Evolutionary conservation across 1,140 invertebrate species (phyloP).

Genomic region (Bombus affinis): DNA sequence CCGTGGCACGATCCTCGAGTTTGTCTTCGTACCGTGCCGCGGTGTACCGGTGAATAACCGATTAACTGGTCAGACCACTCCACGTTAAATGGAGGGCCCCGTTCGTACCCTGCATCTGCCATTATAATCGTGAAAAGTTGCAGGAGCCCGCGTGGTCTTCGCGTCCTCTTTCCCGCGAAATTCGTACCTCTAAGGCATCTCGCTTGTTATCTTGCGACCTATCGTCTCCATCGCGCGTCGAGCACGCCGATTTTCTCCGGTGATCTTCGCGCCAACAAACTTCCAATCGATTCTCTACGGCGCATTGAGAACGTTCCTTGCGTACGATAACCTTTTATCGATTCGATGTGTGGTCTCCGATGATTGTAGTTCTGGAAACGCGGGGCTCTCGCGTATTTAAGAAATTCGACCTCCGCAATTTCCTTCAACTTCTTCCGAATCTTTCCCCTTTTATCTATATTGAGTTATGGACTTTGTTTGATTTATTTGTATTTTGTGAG

Average conservation of each 20-base stretch:
- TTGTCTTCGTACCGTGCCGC: constrained; percentile 36
- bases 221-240: neutral
- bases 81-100: constrained; percentile 41
- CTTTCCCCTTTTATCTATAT: no score
- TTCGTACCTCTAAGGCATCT: neutral
- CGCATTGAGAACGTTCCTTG: neutral
- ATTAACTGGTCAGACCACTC: constrained; percentile 64
- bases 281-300: neutral
- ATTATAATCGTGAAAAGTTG: constrained; percentile 51
- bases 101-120: constrained; percentile 35
- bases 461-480: neutral
- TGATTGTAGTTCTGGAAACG: neutral
- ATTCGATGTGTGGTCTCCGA: neutral
- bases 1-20: constrained; percentile 49
- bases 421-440: neutral
- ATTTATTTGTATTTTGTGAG: no score
- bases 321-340: neutral
- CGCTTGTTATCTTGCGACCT: neutral
- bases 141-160: neutral
- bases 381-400: neutral
- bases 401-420: neutral
- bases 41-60: constrained; percentile 58
- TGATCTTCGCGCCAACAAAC: neutral
- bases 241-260: neutral
- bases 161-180: constrained; percentile 12